These are phyloP conservation scores for Neodiprion virginianus DNA, from an alignment of 1,140 invertebrate species.

Conservation along the genomic window DNA sequence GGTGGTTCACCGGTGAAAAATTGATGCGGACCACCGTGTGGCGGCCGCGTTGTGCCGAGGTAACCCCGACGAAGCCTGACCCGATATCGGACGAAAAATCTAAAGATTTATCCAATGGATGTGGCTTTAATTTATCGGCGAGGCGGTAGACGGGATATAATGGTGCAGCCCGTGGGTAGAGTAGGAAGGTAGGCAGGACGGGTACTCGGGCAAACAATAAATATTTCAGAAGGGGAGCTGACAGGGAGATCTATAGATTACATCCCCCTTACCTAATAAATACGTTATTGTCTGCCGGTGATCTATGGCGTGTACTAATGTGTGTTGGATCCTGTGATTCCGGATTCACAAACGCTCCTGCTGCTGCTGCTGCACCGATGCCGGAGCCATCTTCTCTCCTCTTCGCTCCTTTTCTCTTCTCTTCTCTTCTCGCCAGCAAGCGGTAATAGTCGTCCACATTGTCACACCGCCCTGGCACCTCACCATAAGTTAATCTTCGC, in stretches of 20 bases:
- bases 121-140: constrained; percentile 6
- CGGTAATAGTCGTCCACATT: constrained; percentile 1
- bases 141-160: neutral
- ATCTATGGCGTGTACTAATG: constrained; percentile 26
- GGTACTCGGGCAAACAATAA: constrained; percentile 34
- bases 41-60: too few species aligned
- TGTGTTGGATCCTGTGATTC: constrained; percentile 19
- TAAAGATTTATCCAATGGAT: constrained; percentile 5
- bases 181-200: too few species aligned
- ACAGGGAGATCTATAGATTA: constrained; percentile 43
- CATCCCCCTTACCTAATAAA: constrained; percentile 46
- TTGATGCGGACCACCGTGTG: too few species aligned
- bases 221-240: constrained; percentile 49
- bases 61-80: neutral
- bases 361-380: constrained; percentile 10
- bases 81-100: neutral
- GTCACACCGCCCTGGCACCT: constrained; percentile 7
- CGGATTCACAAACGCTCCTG: constrained; percentile 28
- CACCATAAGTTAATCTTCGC: too few species aligned
- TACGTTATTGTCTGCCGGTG: constrained; percentile 44
- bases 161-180: too few species aligned
- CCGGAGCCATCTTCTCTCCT: constrained; percentile 16
- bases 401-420: constrained; percentile 9
- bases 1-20: too few species aligned
- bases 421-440: too few species aligned